phyloP scores from a whole-genome alignment of 2,113 vertebrate genomes.

The Lethenteron reissneri region DNA sequence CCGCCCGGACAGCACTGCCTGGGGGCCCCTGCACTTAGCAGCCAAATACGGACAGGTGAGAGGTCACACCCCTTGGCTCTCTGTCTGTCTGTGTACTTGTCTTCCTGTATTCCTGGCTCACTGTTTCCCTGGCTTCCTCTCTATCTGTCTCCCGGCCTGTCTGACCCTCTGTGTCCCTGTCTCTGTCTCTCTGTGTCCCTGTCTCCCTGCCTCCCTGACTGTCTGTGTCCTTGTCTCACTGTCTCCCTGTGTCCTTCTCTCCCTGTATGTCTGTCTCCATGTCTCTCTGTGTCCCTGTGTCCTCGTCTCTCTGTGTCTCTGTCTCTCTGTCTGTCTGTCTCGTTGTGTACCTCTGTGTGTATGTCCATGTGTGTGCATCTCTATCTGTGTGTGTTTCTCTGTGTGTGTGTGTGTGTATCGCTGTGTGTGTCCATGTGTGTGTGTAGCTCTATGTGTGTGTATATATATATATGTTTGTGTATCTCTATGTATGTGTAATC shows the following conservation, averaged over 20 bases:
- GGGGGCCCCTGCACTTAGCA: slow-evolving; percentile 74
- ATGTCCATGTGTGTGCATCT: no score
- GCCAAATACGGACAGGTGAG: slow-evolving; percentile 80
- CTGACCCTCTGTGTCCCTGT: neutral
- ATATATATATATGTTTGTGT: no score
- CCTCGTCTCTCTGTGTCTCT: no score
- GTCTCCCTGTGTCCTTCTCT: neutral
- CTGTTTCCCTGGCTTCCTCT: neutral
- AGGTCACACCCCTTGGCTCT: neutral
- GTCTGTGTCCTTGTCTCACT: neutral
- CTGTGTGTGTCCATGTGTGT: no score
- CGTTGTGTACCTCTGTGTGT: no score
- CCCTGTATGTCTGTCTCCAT: neutral
- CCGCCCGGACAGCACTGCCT: slow-evolving; percentile 33
- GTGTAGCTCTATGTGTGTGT: no score
- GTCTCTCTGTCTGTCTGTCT: no score
- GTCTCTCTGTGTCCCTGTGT: neutral
- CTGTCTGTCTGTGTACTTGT: neutral
- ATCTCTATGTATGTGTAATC: no score
- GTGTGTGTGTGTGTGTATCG: no score
- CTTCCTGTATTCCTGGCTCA: neutral
- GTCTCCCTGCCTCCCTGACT: neutral
- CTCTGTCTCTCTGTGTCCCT: neutral
- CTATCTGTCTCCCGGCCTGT: neutral
- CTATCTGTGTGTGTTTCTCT: no score